These are phyloP conservation scores for Alitta virens DNA, from an alignment of 2,888 invertebrate genomes.

Conservation along the genomic window DNA sequence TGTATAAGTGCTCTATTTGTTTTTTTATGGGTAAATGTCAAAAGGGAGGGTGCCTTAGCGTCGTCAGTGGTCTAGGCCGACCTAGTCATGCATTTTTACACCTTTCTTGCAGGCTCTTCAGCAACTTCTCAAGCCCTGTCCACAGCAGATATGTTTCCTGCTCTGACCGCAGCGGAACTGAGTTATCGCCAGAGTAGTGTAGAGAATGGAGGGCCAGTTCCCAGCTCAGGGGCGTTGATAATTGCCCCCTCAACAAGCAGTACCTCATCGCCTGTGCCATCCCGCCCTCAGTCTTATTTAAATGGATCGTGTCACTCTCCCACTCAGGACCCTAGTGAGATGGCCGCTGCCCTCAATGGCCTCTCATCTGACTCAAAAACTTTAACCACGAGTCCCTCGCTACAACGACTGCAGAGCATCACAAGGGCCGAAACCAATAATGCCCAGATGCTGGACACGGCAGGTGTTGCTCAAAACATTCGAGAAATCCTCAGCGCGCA, in stretches of 20 bases:
- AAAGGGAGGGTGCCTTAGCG: too few species aligned
- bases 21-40: too few species aligned
- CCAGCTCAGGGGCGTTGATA: background rate
- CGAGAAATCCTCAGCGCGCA: slow-evolving; percentile 91
- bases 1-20: too few species aligned
- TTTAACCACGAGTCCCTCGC: background rate
- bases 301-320: slow-evolving; percentile 28
- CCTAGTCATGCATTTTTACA: slow-evolving; percentile 39
- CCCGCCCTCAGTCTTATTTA: slow-evolving; percentile 12
- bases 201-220: background rate
- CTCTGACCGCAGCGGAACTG: background rate
- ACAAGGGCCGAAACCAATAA: slow-evolving; percentile 6
- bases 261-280: background rate
- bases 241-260: background rate
- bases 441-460: slow-evolving; percentile 72
- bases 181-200: background rate
- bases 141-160: background rate
- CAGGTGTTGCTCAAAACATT: slow-evolving; percentile 86
- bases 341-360: slow-evolving; percentile 27
- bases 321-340: slow-evolving; percentile 21
- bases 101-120: slow-evolving; percentile 47
- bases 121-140: background rate
- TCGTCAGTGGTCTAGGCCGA: too few species aligned
- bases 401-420: slow-evolving; percentile 18
- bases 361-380: background rate